Evolutionary conservation across 2,113 vertebrate species (phyloP).

Genomic region (Bufo gargarizans): DNA sequence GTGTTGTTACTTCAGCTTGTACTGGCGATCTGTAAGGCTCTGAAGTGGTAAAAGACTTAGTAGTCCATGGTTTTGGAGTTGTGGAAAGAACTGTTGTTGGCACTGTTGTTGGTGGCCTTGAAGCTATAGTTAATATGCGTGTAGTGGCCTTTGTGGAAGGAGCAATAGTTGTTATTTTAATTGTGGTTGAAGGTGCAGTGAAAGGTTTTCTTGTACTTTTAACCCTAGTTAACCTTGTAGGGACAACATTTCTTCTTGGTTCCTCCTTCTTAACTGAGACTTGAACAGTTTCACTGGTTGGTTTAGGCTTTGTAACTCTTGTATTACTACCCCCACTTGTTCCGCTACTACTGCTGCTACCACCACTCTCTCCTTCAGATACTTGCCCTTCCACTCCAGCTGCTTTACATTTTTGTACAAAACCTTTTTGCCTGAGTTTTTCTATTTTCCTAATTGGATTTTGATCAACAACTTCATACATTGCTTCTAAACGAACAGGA

Average conservation of each 20-base stretch:
- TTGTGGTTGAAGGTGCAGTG: slow-evolving; percentile 60
- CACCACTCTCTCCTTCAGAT: slow-evolving; percentile 70
- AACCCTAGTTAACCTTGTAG: slow-evolving; percentile 67
- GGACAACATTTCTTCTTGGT: slow-evolving; percentile 64
- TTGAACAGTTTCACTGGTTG: slow-evolving; percentile 64
- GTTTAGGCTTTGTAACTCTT: slow-evolving; percentile 42
- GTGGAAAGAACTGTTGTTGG: slow-evolving; percentile 68
- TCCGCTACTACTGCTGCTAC: slow-evolving; percentile 33
- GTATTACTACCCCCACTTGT: slow-evolving; percentile 27
- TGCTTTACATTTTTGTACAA: slow-evolving; percentile 90
- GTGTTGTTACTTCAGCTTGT: slow-evolving; percentile 64
- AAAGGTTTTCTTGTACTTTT: slow-evolving; percentile 71
- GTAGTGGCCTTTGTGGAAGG: slow-evolving; percentile 71
- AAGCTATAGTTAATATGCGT: slow-evolving; percentile 62
- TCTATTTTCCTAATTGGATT: slow-evolving; percentile 89
- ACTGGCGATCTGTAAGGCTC: slow-evolving; percentile 67
- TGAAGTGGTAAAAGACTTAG: slow-evolving; percentile 62
- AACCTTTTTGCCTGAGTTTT: slow-evolving; percentile 93
- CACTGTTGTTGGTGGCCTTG: slow-evolving; percentile 60
- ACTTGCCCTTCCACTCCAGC: slow-evolving; percentile 93
- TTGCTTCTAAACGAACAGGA: slow-evolving; percentile 92
- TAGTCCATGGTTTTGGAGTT: slow-evolving; percentile 72
- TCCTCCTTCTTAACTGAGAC: slow-evolving; percentile 75
- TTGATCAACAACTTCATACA: slow-evolving; percentile 95
- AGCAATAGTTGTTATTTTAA: slow-evolving; percentile 63